Percentiles rank a stretch among this genome's conserved stretches.
Evolutionary conservation across 1,140 invertebrate genomes (phyloP).

Genomic region (Chironomus tepperi): DNA sequence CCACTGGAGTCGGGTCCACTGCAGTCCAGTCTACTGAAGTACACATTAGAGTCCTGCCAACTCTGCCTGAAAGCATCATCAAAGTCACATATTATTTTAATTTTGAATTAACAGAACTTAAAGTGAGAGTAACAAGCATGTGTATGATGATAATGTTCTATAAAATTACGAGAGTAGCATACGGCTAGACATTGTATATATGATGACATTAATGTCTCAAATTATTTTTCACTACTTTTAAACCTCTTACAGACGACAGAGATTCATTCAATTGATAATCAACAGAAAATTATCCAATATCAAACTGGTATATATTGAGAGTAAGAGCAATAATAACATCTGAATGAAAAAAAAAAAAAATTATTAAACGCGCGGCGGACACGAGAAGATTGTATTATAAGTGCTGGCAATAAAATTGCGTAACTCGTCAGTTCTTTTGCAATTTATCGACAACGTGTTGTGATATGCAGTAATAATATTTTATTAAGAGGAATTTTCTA

Average conservation of each 20-base stretch:
- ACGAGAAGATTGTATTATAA: constrained; percentile 18
- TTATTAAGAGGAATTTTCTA: constrained; percentile 19
- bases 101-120: neutral
- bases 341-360: neutral
- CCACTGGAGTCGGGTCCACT: too few species aligned
- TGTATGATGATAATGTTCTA: too few species aligned
- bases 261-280: constrained; percentile 20
- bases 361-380: constrained; percentile 4
- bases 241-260: neutral
- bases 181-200: too few species aligned
- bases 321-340: neutral
- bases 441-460: constrained; percentile 15
- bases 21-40: too few species aligned
- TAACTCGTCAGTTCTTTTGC: constrained; percentile 21
- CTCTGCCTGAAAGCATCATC: neutral
- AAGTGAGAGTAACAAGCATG: neutral
- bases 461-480: constrained; percentile 16
- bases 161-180: too few species aligned
- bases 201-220: too few species aligned
- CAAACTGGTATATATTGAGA: neutral
- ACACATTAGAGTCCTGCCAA: too few species aligned
- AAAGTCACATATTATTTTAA: neutral
- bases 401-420: constrained; percentile 17
- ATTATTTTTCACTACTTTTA: too few species aligned
- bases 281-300: constrained; percentile 20